phyloP scores from a whole-genome alignment of 2,797 vertebrate genomes.

The Morus bassanus region DNA sequence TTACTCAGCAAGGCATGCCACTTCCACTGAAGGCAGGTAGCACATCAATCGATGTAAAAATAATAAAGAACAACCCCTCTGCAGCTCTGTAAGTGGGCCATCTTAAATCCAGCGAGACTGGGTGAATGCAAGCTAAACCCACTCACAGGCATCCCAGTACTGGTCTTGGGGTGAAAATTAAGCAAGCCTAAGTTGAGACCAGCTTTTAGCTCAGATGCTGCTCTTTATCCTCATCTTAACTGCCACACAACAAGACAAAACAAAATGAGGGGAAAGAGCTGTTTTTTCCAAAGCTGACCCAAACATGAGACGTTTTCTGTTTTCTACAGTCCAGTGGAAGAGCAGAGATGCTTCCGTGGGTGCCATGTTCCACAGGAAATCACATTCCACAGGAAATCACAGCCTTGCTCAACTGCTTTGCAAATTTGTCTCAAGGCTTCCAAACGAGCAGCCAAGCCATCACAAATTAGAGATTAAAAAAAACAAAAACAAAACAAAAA shows the following conservation, averaged over 20 bases:
- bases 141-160: not conserved
- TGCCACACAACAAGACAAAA: rapidly evolving
- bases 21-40: not conserved
- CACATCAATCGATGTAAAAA: not conserved
- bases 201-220: not conserved
- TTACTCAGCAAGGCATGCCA: not conserved
- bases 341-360: rapidly evolving
- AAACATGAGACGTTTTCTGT: not conserved
- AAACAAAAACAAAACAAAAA: not conserved
- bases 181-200: not conserved
- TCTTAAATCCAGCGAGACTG: rapidly evolving
- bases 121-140: not conserved
- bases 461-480: not conserved
- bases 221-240: not conserved
- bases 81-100: not conserved
- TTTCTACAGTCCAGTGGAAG: not conserved
- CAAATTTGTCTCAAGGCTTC: not conserved
- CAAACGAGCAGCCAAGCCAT: not conserved
- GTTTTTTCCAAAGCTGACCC: not conserved
- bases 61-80: not conserved
- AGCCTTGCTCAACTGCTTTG: not conserved
- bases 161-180: not conserved
- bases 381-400: rapidly evolving
- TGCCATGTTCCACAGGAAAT: not conserved
- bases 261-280: not conserved